Evolutionary conservation across 2,113 vertebrate genomes (phyloP), one percentile per base, ranked within the genome.

Genomic region (Aix galericulata): DNA sequence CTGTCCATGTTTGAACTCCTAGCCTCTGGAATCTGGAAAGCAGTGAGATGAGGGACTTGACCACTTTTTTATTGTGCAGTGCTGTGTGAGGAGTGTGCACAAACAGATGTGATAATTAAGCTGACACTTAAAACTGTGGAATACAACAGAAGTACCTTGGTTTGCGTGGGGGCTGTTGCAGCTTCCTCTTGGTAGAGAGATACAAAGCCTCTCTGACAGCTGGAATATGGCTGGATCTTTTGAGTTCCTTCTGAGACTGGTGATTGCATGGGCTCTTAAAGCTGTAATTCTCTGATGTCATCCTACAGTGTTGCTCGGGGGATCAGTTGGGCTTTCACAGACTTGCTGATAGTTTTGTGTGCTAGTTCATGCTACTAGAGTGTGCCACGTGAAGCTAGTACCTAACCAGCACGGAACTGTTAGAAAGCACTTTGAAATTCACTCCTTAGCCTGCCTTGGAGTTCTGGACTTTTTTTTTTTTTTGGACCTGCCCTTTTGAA

Each of bases 121-220:
- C 59, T 92, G 80, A 69, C 15, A 80, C 80, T 74, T 46, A 52
- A 50, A 71, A 13, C 63, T 53, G 8, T 59, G 62, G 53, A 3
- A 16, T 62, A 36, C 63, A 88, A 14, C 1, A 6, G 17, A 75
- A 72, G 62, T 14, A 20, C 64, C 0, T 0, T 67, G n/a, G 63
- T 82, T 85, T 1, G 2, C 25, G 40, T 69, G 82, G 63, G 62
- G 76, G 67, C 53, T 73, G 26, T 26, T 76, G 74, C 67, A 56
- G 58, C 53, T 68, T 1, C 2, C 50, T 68, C 40, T 68, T 4
- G 0, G 13, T 16, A 62, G 50, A 44, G 85, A 77, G 80, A 26
- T 3, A 20, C 16, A 14, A 75, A n/a, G 55, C 31, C 46, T 50
- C 31, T 75, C 32, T 20, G 40, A 34, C 23, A 34, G 38, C 40